phyloP scores from a whole-genome alignment of 2,797 vertebrate species.

The Decapterus maruadsi region DNA sequence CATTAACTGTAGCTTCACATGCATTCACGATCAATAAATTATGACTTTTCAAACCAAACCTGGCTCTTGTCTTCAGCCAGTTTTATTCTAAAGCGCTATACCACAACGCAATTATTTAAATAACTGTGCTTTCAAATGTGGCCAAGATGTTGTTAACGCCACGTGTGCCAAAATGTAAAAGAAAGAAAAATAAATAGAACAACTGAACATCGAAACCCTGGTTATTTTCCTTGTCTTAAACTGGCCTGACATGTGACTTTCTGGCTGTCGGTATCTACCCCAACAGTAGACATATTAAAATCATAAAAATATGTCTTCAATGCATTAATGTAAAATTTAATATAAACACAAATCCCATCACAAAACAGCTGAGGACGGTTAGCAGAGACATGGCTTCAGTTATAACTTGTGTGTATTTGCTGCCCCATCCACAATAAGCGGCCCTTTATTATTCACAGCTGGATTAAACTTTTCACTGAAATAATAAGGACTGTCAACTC shows the following conservation, averaged over 20 bases:
- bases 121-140: neutral
- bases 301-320: neutral
- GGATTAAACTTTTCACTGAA: neutral
- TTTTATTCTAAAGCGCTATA: neutral
- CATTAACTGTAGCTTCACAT: neutral
- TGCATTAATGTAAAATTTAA: neutral
- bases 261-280: neutral
- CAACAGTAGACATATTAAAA: neutral
- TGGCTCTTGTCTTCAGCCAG: neutral
- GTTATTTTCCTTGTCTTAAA: neutral
- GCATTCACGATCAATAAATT: constrained; percentile 7
- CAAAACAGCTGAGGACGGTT: neutral
- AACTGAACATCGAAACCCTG: neutral
- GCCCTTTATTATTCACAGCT: neutral
- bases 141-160: neutral
- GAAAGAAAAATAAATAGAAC: constrained; percentile 1
- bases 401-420: neutral
- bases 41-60: constrained; percentile 5
- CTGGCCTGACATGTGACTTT: neutral
- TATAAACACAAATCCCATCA: neutral
- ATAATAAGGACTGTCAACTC: neutral
- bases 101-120: neutral
- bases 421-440: neutral
- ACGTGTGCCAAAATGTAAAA: neutral
- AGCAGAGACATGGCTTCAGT: neutral